Percentiles rank a stretch among this genome's conserved stretches.
These are phyloP conservation scores for Eupithecia tripunctaria DNA, from an alignment of 2,888 invertebrate species.

Conservation along the genomic window DNA sequence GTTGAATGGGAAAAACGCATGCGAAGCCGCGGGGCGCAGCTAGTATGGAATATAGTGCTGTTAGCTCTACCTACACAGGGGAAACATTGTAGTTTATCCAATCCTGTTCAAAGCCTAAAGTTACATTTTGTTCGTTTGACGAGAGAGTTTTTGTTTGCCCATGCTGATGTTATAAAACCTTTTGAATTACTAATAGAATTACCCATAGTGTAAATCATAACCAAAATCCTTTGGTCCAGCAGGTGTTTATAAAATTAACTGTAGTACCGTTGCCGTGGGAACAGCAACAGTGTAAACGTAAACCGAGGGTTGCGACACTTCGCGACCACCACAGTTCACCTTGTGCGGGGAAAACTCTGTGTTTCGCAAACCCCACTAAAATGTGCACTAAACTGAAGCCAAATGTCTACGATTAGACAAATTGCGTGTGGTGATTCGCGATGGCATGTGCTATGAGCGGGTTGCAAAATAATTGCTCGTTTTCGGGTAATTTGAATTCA, in stretches of 20 bases:
- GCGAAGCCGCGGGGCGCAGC: too few relatives aligned
- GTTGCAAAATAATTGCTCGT: conserved; percentile 9
- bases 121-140: too few relatives aligned
- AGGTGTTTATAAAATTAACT: background rate
- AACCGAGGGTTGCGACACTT: conserved; percentile 27
- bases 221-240: too few relatives aligned
- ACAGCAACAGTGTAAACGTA: background rate
- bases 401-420: conserved; percentile 36
- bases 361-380: conserved; percentile 38
- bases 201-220: background rate
- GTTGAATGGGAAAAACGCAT: too few relatives aligned
- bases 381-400: conserved; percentile 24
- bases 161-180: too few relatives aligned
- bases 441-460: conserved; percentile 15
- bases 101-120: too few relatives aligned
- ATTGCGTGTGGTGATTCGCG: conserved; percentile 28
- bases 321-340: conserved; percentile 45
- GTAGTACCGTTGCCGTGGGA: background rate
- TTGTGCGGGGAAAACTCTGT: conserved; percentile 37
- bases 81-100: too few relatives aligned
- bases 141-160: too few relatives aligned
- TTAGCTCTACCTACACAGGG: too few relatives aligned
- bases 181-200: too few relatives aligned
- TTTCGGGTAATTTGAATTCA: conserved; percentile 7
- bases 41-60: too few relatives aligned